Evolutionary conservation across 2,797 vertebrate genomes (phyloP).

Genomic region (Gymnothorax reevesii): DNA sequence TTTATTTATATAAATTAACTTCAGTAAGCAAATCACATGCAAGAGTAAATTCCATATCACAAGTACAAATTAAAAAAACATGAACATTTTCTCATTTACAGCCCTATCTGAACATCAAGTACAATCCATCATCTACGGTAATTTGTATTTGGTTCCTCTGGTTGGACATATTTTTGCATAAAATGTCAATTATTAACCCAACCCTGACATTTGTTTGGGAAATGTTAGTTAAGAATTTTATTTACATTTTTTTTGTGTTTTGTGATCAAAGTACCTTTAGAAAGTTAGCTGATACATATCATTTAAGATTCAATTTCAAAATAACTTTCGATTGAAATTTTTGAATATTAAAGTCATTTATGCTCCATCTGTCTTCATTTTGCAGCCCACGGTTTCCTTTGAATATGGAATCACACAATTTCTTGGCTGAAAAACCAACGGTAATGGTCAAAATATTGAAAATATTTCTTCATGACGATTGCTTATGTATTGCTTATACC

Average conservation of each 20-base stretch:
- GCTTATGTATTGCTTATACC: too few species aligned
- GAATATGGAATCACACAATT: constrained; percentile 52
- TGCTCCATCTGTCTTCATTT: constrained; percentile 18
- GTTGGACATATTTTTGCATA: neutral
- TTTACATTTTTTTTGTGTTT: neutral
- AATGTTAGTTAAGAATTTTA: neutral
- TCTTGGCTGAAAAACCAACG: neutral
- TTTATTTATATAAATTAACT: neutral
- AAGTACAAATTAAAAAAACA: neutral
- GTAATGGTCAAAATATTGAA: neutral
- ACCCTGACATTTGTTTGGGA: neutral
- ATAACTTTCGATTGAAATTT: neutral
- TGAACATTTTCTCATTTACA: constrained; percentile 28
- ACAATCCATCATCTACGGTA: constrained; percentile 52
- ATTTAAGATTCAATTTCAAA: neutral
- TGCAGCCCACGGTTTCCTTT: constrained; percentile 51
- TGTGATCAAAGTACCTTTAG: neutral
- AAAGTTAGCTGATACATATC: neutral
- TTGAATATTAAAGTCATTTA: neutral
- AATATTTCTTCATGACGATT: neutral
- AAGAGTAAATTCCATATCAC: neutral
- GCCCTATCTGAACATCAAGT: constrained; percentile 59
- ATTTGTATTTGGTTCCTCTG: constrained; percentile 17
- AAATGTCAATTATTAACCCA: neutral
- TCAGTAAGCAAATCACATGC: neutral